Evolutionary conservation across 2,113 vertebrate species (phyloP).

Genomic region (Limanda limanda): DNA sequence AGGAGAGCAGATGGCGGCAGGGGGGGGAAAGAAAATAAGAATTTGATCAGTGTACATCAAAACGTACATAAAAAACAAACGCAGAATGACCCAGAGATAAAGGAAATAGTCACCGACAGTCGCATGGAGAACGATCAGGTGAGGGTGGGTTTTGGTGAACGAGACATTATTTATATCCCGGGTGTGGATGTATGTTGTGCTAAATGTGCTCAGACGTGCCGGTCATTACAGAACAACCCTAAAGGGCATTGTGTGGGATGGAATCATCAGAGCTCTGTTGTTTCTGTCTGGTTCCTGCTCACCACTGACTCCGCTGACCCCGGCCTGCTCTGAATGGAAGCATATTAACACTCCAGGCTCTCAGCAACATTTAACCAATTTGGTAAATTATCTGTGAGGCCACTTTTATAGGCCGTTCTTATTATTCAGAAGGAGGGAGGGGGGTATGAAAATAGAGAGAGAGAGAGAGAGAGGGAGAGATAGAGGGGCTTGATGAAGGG

Average conservation of each 20-base stretch:
- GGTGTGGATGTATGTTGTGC: constrained; percentile 59
- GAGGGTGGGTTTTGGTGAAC: constrained; percentile 32
- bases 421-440: constrained; percentile 76
- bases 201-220: constrained; percentile 65
- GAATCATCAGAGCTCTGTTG: constrained; percentile 68
- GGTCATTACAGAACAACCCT: constrained; percentile 71
- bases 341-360: constrained; percentile 84
- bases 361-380: constrained; percentile 84
- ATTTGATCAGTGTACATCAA: constrained; percentile 34
- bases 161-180: constrained; percentile 28
- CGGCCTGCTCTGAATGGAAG: constrained; percentile 78
- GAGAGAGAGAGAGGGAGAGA: constrained; percentile 53
- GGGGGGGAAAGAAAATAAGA: constrained; percentile 44
- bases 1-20: constrained; percentile 71
- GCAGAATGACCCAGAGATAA: background rate
- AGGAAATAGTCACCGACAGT: background rate
- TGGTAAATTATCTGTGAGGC: constrained; percentile 83
- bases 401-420: constrained; percentile 80
- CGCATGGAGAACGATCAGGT: constrained; percentile 8
- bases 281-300: constrained; percentile 71
- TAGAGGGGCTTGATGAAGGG: constrained; percentile 62
- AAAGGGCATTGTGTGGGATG: constrained; percentile 65
- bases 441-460: constrained; percentile 39
- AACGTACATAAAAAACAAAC: constrained; percentile 12
- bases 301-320: constrained; percentile 74